Percentiles rank a stretch among this genome's conserved stretches.
Evolutionary conservation across 2,113 vertebrate genomes (phyloP).

Genomic region (Pomatorhinus ruficollis): DNA sequence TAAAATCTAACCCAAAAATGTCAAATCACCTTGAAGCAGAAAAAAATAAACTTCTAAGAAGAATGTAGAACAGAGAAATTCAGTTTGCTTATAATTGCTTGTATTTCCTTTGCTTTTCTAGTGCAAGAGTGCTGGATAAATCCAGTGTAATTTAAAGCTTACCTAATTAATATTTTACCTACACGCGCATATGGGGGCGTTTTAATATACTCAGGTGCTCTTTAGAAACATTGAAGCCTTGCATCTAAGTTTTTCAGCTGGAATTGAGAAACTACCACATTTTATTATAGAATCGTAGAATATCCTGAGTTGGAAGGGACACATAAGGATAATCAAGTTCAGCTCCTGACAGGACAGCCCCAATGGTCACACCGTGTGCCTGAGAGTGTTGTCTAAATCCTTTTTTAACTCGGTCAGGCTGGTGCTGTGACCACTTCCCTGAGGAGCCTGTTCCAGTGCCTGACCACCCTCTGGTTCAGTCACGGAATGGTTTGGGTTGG

Average conservation of each 20-base stretch:
- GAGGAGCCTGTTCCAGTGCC: neutral
- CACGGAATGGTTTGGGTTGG: neutral
- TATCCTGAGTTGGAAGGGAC: neutral
- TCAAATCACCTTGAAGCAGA: constrained; percentile 20
- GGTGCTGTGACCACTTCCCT: neutral
- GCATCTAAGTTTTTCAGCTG: neutral
- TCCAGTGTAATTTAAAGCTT: neutral
- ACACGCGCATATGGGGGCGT: neutral
- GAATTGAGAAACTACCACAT: neutral
- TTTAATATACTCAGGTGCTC: neutral
- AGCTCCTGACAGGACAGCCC: neutral
- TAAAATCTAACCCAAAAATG: constrained; percentile 60
- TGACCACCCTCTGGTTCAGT: neutral
- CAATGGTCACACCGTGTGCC: neutral
- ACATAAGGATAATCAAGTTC: neutral
- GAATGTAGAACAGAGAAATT: neutral
- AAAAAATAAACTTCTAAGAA: constrained; percentile 42
- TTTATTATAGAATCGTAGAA: neutral
- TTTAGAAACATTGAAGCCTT: neutral
- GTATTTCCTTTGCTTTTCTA: neutral
- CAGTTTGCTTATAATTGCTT: constrained; percentile 23
- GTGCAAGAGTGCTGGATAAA: neutral
- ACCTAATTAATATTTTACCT: constrained; percentile 5
- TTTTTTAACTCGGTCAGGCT: neutral
- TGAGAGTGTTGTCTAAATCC: neutral